Conservation (phyloP, 2,797 vertebrate species). For the Chrysolophus pictus region DNA sequence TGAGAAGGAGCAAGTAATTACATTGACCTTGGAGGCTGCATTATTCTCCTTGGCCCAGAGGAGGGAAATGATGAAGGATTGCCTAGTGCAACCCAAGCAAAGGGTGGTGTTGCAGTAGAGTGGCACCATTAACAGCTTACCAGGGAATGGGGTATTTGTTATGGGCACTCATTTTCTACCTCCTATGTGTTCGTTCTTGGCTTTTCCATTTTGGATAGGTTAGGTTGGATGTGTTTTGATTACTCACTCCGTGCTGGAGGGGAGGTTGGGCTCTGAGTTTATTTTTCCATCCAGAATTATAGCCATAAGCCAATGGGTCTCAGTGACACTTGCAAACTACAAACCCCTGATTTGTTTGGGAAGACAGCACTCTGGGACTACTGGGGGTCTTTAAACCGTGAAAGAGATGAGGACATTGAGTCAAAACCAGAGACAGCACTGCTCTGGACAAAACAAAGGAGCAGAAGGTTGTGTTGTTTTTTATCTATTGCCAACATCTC, state of each 20-base stretch:
- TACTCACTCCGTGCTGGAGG: not conserved
- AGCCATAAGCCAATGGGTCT: not conserved
- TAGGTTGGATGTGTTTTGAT: not conserved
- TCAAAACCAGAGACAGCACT: not conserved
- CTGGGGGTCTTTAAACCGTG: not conserved
- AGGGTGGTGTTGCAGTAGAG: not conserved
- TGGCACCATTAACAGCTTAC: not conserved
- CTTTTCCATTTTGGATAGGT: not conserved
- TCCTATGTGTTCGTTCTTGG: not conserved
- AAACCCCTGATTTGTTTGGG: not conserved
- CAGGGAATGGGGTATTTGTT: not conserved
- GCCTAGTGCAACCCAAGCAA: not conserved
- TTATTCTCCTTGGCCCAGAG: constrained; percentile 8
- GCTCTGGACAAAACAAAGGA: not conserved
- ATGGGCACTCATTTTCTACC: not conserved
- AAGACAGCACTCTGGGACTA: not conserved
- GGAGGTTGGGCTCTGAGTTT: not conserved
- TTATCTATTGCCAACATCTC: accelerated
- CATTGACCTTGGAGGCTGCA: not conserved
- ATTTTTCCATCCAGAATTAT: not conserved
- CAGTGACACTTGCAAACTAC: not conserved
- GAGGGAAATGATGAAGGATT: not conserved
- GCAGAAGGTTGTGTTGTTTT: not conserved
- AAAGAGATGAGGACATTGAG: not conserved
- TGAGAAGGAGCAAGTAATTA: constrained; percentile 42